Evolutionary conservation across 92 coral and sea anemone species (phyloP).

Genomic region (Epizoanthus rinbou): DNA sequence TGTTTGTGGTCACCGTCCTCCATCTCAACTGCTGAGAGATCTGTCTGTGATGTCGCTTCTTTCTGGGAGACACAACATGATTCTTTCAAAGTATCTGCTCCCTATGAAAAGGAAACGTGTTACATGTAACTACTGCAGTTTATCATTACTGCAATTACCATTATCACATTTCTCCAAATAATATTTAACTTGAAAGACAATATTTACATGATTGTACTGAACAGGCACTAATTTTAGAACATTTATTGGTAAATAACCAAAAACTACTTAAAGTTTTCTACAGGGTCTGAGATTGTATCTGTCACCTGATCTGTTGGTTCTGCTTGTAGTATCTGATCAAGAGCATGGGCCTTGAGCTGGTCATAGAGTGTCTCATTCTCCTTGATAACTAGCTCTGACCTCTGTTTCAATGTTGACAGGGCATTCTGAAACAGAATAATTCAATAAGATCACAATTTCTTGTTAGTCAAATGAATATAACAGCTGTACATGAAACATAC

Average conservation of each 20-base stretch:
- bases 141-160: too few relatives aligned
- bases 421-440: constrained; percentile 67
- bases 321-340: constrained; percentile 59
- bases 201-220: too few relatives aligned
- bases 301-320: constrained; percentile 15
- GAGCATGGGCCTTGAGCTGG: constrained; percentile 73
- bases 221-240: too few relatives aligned
- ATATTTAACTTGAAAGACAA: too few relatives aligned
- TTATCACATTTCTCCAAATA: too few relatives aligned
- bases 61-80: neutral
- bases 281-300: neutral
- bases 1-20: neutral
- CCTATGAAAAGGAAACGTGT: too few relatives aligned
- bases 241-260: too few relatives aligned
- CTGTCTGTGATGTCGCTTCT: constrained; percentile 34
- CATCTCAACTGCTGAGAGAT: constrained; percentile 2
- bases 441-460: neutral
- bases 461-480: neutral
- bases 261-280: neutral
- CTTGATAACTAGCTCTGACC: constrained; percentile 75
- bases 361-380: constrained; percentile 88
- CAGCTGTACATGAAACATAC: neutral
- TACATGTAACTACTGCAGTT: too few relatives aligned
- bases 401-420: constrained; percentile 64
- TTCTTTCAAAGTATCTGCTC: neutral